Evolutionary conservation across 2,113 vertebrate genomes (phyloP).

Genomic region (Ammodytes dubius): DNA sequence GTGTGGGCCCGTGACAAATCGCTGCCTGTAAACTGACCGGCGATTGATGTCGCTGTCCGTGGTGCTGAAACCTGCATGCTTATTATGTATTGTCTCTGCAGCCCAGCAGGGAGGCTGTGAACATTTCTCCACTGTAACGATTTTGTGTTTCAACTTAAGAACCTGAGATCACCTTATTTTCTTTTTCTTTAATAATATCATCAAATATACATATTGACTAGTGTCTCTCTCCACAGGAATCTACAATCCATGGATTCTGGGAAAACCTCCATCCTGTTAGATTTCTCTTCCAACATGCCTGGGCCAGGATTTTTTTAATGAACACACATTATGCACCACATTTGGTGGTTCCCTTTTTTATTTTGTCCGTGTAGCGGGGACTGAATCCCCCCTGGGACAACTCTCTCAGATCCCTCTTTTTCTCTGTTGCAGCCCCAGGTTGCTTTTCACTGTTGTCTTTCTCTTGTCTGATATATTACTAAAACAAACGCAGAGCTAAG

Average conservation of each 20-base stretch:
- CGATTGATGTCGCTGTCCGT: slow-evolving; percentile 71
- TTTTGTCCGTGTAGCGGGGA: background rate
- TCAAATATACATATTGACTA: background rate
- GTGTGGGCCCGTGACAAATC: background rate
- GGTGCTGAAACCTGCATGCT: slow-evolving; percentile 74
- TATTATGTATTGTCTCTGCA: slow-evolving; percentile 1
- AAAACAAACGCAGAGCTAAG: slow-evolving; percentile 37
- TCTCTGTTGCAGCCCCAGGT: slow-evolving; percentile 31
- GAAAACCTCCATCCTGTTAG: slow-evolving; percentile 24
- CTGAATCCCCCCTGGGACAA: slow-evolving; percentile 41
- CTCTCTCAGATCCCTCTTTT: slow-evolving; percentile 30
- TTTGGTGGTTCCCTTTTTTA: slow-evolving; percentile 25
- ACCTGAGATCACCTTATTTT: background rate
- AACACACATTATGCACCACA: slow-evolving; percentile 21
- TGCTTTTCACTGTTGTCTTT: background rate
- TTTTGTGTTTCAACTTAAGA: background rate
- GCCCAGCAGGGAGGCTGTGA: background rate
- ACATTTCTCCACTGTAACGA: too few relatives aligned
- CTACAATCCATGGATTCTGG: slow-evolving; percentile 2
- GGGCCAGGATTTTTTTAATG: slow-evolving; percentile 44
- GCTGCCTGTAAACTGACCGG: slow-evolving; percentile 10
- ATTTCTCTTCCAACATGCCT: slow-evolving; percentile 13
- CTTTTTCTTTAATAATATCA: slow-evolving; percentile 2
- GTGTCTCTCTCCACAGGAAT: slow-evolving; percentile 15
- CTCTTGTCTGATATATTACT: slow-evolving; percentile 59